Base-by-base conservation (phyloP, 2,888 invertebrate genomes). In the Agrilus biguttatus region DNA sequence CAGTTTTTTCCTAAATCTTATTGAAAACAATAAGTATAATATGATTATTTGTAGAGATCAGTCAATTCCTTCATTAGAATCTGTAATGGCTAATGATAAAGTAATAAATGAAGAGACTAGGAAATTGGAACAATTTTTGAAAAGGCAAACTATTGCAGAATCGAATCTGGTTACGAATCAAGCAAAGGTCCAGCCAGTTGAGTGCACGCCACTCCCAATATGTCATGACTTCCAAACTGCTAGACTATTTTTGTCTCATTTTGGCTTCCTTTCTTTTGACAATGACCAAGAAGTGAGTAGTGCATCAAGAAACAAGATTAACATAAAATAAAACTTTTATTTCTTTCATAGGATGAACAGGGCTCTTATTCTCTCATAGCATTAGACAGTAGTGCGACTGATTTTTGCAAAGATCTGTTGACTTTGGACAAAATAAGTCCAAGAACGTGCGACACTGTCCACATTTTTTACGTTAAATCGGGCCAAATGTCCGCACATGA, bases 191-290 rank as follows among this genome's bases (percentile, higher is more conserved):
- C 71, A 79, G 68, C 67, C 72, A 1, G 79, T 80, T 10, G 90
- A 90, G 59, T 86, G 85, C 51, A 67, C 75, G 0, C 83, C 90
- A 2, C 90, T 88, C 0, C 73, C 80, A 3, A 80, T 86, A 3
- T 87, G 87, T 53, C 84, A 89, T 43, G 92, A 93, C 61, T 96
- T 95, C 61, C 93, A 96, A 68, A 93, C 96, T 0, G 90, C 96
- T 2, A 75, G 97, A 40, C 70, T 97, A 21, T 92, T 98, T 63
- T 70, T 98, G 14, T 92, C 95, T 3, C 93, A 97, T 66, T 92
- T 97, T 65, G 97, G 97, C 1, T 85, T 95, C 56, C 69, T 97
- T 14, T 78, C 81, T 34, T 73, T 79, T 35, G 71, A 71, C 46
- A 63, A 61, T 4, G 49, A 49, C 39, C 65, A 72, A 33, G 72